Evolutionary conservation across 2,797 vertebrate species (phyloP), one percentile per base, ranked within the genome.

Genomic region (Phrynocephalus guinanensis): DNA sequence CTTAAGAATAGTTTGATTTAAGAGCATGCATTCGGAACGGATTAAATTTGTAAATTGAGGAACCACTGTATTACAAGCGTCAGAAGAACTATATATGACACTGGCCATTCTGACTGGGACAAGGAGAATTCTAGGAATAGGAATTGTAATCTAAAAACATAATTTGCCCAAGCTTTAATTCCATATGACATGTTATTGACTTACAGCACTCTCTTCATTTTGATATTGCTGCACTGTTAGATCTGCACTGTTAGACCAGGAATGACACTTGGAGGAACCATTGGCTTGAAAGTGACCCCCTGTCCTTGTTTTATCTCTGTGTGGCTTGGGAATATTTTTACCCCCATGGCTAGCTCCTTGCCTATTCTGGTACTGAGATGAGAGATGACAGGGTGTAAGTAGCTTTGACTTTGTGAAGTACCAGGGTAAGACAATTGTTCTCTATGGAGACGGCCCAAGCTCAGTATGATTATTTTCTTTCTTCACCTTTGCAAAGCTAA

Each of bases 401-500:
- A 86, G 84, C 33, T 87, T 86, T 86, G 91, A 30, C 75, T 33
- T 73, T 66, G 79, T 85, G 87, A 76, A 33, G 44, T 73, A 75
- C 68, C 91, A 83, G 85, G 1, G 82, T 79, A 56, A 44, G 84
- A 88, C 60, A 88, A 91, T 89, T 33, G 77, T 90, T 83, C 79
- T 88, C 87, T 70, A 86, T 86, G 88, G 91, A n/a, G 70, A 4
- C 11, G 72, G 88, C 92, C 79, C 73, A 87, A 50, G 82, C 92
- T 91, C 91, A 89, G 82, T 84, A 84, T 91, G 86, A 76, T 79
- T 92, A 70, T 85, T 91, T 84, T 75, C 28, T 84, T 20, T 88
- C 72, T 90, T 91, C 28, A 82, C 84, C 80, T 88, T 87, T 86
- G 90, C 68, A 89, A 50, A 93, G 94, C 92, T 89, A 89, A 91